phyloP scores from a whole-genome alignment of 2,113 vertebrate species.

The Rousettus leschenaultii region DNA sequence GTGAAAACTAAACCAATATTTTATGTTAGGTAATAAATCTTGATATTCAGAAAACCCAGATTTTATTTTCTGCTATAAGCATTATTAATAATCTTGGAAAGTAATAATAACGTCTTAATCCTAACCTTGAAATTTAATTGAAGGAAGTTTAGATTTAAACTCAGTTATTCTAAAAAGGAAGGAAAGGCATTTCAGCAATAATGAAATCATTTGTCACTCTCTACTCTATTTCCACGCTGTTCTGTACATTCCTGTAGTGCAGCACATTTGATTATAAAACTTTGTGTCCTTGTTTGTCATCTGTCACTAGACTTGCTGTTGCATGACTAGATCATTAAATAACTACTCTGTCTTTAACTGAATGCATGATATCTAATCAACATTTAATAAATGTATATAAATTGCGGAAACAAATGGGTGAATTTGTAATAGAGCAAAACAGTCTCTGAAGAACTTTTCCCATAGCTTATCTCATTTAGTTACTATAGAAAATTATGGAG shows the following conservation, averaged over 20 bases:
- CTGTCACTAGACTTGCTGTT: background rate
- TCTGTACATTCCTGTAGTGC: background rate
- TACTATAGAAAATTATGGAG: background rate
- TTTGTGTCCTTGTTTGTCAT: background rate
- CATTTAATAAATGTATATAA: background rate
- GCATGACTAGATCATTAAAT: background rate
- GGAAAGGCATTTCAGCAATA: background rate
- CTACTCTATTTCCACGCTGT: background rate
- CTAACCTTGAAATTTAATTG: constrained; percentile 32
- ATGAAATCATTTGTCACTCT: background rate
- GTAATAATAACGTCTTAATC: background rate
- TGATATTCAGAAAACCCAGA: constrained; percentile 28
- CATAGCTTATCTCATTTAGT: background rate
- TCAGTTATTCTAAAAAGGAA: constrained; percentile 38
- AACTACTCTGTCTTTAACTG: background rate
- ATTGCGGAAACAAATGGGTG: background rate
- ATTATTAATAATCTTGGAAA: constrained; percentile 29
- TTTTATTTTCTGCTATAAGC: background rate
- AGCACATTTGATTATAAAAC: background rate
- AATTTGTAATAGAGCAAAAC: background rate
- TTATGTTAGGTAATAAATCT: constrained; percentile 18
- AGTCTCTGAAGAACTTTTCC: background rate
- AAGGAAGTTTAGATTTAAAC: constrained; percentile 27
- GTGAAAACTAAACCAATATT: constrained; percentile 2
- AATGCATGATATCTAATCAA: background rate